phyloP scores from a whole-genome alignment of 2,113 vertebrate species.

The Petaurus breviceps region DNA sequence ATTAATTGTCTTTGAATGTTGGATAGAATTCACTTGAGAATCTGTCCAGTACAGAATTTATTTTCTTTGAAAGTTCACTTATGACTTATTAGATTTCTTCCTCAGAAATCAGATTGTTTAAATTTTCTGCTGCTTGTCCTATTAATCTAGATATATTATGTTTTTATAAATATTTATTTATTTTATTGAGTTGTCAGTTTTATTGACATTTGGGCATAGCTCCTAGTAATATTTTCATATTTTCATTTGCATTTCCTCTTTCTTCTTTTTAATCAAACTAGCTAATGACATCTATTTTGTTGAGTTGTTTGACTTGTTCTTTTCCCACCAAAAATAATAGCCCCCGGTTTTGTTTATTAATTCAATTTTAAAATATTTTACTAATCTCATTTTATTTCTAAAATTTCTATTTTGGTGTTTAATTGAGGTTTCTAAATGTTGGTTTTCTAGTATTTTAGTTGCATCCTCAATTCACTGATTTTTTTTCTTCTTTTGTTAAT shows the following conservation, averaged over 20 bases:
- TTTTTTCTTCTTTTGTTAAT: neutral
- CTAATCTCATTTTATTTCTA: neutral
- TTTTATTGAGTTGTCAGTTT: neutral
- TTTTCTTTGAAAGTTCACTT: neutral
- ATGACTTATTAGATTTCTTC: neutral
- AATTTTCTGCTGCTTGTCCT: neutral
- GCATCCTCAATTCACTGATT: neutral
- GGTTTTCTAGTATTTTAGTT: neutral
- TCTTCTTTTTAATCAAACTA: neutral
- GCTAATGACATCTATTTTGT: neutral
- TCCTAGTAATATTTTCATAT: neutral
- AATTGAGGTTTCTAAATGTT: neutral
- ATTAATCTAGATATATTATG: neutral
- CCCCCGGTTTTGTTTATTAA: neutral
- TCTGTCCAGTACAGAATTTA: neutral
- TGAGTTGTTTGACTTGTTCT: neutral
- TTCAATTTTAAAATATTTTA: neutral
- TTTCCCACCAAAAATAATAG: neutral
- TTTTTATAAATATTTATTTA: neutral
- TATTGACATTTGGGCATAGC: neutral
- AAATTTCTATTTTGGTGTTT: neutral
- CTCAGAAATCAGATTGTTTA: neutral
- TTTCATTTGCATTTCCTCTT: neutral
- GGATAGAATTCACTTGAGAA: neutral
- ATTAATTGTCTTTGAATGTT: neutral